These are phyloP conservation scores for Calypte anna DNA, from an alignment of 2,113 vertebrate genomes.

Conservation along the genomic window DNA sequence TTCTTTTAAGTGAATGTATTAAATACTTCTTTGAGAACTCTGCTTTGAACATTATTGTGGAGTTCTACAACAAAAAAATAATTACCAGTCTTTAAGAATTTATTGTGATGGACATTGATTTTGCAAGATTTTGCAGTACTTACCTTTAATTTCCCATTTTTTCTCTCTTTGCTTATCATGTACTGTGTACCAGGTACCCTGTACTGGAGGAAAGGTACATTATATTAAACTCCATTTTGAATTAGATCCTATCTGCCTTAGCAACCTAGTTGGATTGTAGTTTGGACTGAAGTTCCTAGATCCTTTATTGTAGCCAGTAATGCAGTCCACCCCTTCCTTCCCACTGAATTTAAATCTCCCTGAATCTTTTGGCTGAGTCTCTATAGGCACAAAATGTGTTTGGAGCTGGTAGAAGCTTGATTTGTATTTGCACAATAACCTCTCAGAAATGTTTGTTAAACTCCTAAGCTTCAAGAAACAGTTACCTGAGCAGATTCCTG, in stretches of 20 bases:
- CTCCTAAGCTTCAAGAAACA: background rate
- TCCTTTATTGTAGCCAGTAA: conserved; percentile 28
- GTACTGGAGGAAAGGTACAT: conserved; percentile 77
- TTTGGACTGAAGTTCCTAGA: conserved; percentile 7
- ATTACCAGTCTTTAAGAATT: background rate
- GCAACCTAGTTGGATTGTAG: conserved; percentile 30
- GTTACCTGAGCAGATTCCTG: background rate
- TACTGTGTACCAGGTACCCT: conserved; percentile 73
- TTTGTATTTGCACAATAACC: background rate
- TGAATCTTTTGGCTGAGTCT: background rate
- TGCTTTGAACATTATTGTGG: background rate
- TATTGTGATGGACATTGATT: background rate
- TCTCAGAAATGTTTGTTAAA: background rate
- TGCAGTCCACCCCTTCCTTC: conserved; percentile 7
- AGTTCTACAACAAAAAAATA: background rate
- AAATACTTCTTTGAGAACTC: background rate
- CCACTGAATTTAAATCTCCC: background rate
- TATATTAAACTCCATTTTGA: conserved; percentile 58
- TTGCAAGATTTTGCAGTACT: conserved; percentile 25
- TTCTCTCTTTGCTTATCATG: conserved; percentile 52
- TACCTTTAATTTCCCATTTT: conserved; percentile 51
- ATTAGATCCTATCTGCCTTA: conserved; percentile 26
- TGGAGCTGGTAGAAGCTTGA: background rate
- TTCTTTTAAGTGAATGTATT: background rate
- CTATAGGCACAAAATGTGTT: background rate